These are phyloP conservation scores for Tokudaia muenninki DNA, from an alignment of 2,797 vertebrate genomes.

Conservation along the genomic window DNA sequence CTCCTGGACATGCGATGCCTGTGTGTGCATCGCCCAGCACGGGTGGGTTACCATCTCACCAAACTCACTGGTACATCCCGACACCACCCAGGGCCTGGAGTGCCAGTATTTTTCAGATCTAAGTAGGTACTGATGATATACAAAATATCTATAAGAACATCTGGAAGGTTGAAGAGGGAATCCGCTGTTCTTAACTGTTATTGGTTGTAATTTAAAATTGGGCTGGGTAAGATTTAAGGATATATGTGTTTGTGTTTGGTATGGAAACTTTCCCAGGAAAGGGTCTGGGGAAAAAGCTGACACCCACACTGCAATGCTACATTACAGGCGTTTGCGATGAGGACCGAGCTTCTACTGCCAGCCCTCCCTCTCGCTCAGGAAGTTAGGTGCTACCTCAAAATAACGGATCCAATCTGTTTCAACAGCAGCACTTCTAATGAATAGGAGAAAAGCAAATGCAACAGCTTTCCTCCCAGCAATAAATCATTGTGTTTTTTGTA, in stretches of 20 bases:
- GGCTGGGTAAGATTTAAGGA: conserved; percentile 24
- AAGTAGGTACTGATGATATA: conserved; percentile 1
- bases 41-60: conserved; percentile 23
- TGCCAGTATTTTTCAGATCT: conserved; percentile 72
- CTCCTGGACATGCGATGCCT: conserved; percentile 67
- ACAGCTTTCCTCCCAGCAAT: conserved; percentile 60
- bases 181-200: conserved; percentile 64
- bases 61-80: background rate
- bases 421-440: conserved; percentile 74
- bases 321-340: conserved; percentile 69
- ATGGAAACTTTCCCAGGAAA: conserved; percentile 80
- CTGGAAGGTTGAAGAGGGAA: conserved; percentile 52
- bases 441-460: conserved; percentile 54
- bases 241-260: conserved; percentile 60
- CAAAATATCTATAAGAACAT: conserved; percentile 53
- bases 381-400: conserved; percentile 44
- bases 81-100: background rate
- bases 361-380: conserved; percentile 28
- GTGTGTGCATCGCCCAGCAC: conserved; percentile 37
- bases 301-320: conserved; percentile 77
- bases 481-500: conserved; percentile 76
- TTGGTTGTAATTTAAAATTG: conserved; percentile 53
- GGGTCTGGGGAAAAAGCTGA: conserved; percentile 67
- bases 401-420: conserved; percentile 2
- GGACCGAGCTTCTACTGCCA: conserved; percentile 63